Percentiles rank a stretch among this genome's conserved stretches.
These are phyloP conservation scores for Garra rufa DNA, from an alignment of 2,113 vertebrate genomes.

Conservation along the genomic window DNA sequence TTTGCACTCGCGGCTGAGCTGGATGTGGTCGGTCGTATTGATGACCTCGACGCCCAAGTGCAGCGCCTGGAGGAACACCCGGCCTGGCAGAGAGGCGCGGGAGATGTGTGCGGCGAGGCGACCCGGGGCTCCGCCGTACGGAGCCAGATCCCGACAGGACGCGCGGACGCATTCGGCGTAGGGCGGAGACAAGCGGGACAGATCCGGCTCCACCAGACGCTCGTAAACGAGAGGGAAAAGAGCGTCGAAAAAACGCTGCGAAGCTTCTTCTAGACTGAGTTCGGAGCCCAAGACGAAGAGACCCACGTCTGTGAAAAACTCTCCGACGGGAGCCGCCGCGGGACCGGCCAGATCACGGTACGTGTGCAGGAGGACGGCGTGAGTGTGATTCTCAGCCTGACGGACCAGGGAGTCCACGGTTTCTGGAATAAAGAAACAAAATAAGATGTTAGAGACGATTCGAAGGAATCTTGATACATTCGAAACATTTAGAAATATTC, in stretches of 20 bases:
- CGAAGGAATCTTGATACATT: neutral
- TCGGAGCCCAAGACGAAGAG: constrained; percentile 88
- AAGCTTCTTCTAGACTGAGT: constrained; percentile 75
- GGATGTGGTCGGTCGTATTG: constrained; percentile 88
- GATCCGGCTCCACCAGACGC: constrained; percentile 76
- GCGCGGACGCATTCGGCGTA: constrained; percentile 80
- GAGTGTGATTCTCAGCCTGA: constrained; percentile 85
- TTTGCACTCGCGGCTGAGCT: constrained; percentile 82
- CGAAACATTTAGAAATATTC: neutral
- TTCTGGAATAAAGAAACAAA: constrained; percentile 72
- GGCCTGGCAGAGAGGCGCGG: constrained; percentile 74
- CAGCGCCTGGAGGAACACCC: constrained; percentile 85
- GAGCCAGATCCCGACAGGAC: constrained; percentile 69
- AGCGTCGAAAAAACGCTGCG: constrained; percentile 85
- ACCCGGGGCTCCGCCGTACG: constrained; percentile 76
- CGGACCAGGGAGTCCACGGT: constrained; percentile 81
- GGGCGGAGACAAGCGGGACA: constrained; percentile 69
- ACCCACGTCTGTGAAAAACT: constrained; percentile 84
- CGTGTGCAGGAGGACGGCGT: constrained; percentile 72
- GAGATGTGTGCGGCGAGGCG: constrained; percentile 75
- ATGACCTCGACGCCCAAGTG: constrained; percentile 90
- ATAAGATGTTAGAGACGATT: neutral
- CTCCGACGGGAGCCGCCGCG: constrained; percentile 67
- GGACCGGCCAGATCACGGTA: constrained; percentile 79
- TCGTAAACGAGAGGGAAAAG: constrained; percentile 86